Evolutionary conservation across 2,797 vertebrate genomes (phyloP).

Genomic region (Meda fulgida): DNA sequence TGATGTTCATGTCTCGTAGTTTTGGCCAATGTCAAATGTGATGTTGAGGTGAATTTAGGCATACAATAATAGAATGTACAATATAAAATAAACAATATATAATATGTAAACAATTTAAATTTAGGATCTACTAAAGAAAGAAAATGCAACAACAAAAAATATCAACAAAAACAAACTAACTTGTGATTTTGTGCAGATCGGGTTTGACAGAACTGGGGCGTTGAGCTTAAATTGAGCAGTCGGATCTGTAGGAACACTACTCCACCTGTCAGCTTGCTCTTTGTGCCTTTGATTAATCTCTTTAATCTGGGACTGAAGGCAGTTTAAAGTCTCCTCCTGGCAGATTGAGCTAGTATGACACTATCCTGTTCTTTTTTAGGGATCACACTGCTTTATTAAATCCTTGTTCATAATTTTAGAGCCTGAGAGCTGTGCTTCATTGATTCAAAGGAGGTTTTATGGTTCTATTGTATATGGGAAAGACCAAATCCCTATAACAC

Average conservation of each 20-base stretch:
- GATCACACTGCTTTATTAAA: slow-evolving; percentile 15
- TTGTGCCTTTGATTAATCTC: slow-evolving; percentile 9
- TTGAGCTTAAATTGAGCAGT: not conserved
- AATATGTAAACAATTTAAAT: not conserved
- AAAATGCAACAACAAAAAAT: too few relatives aligned
- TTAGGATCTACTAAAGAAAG: not conserved
- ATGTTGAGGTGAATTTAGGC: not conserved
- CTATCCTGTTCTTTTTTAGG: slow-evolving; percentile 23
- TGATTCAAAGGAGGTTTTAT: not conserved
- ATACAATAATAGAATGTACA: not conserved
- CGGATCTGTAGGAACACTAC: not conserved
- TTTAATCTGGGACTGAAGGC: slow-evolving; percentile 17
- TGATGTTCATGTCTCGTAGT: not conserved
- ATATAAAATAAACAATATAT: not conserved
- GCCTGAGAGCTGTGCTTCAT: not conserved
- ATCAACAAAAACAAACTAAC: not conserved
- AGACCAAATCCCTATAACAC: not conserved
- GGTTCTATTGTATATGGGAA: not conserved
- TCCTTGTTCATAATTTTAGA: not conserved
- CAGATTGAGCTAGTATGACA: not conserved
- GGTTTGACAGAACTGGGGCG: not conserved
- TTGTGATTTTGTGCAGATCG: too few relatives aligned
- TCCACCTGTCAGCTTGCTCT: not conserved
- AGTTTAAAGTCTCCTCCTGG: slow-evolving; percentile 8
- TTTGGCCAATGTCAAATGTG: not conserved